These are phyloP conservation scores for Ptilorrhoa leucosticta DNA, from an alignment of 2,113 vertebrate genomes.

Conservation along the genomic window DNA sequence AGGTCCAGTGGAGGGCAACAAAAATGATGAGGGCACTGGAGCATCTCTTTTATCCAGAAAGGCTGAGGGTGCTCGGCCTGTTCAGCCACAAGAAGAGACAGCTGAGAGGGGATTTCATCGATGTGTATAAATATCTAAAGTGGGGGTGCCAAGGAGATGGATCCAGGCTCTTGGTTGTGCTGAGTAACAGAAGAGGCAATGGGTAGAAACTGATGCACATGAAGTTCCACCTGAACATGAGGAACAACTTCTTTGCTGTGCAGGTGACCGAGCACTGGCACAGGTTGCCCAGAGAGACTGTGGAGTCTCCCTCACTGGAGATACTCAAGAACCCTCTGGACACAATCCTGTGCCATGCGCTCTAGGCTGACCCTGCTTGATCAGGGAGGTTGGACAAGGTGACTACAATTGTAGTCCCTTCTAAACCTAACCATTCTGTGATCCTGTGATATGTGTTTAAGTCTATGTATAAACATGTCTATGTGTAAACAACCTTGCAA, in stretches of 20 bases:
- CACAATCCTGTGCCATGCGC: neutral
- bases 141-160: neutral
- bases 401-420: neutral
- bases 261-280: fast-evolving
- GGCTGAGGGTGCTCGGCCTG: neutral
- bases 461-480: neutral
- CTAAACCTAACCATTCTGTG: neutral
- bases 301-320: neutral
- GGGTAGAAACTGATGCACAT: neutral
- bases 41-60: neutral
- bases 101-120: neutral
- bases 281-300: neutral
- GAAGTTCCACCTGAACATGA: neutral
- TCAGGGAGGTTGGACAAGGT: neutral
- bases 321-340: neutral
- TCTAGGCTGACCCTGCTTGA: neutral
- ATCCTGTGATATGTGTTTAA: neutral
- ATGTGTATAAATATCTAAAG: neutral
- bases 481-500: neutral
- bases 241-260: neutral
- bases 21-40: neutral
- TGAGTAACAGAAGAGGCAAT: neutral
- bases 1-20: fast-evolving
- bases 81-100: neutral
- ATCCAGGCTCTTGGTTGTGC: neutral